These are phyloP conservation scores for Amphipyra berbera DNA, from an alignment of 2,888 invertebrate species.

Conservation along the genomic window DNA sequence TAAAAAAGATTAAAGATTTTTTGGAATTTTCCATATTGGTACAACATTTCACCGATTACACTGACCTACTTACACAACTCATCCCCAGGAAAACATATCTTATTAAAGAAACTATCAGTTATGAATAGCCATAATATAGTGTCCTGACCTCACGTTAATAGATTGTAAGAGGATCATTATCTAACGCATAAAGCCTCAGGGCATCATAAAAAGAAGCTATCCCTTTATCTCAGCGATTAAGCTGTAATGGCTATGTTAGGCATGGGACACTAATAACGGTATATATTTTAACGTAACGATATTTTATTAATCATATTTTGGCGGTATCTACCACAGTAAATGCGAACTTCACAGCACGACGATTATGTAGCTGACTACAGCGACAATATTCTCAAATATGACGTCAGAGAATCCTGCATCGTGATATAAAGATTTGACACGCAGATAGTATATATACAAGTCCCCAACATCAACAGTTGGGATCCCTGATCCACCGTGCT, in stretches of 20 bases:
- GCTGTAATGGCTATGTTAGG: slow-evolving; percentile 50
- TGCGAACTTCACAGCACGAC: too few species aligned
- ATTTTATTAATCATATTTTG: slow-evolving; percentile 12
- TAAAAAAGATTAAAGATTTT: too few species aligned
- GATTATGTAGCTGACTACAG: too few species aligned
- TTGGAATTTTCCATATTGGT: too few species aligned
- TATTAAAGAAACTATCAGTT: slow-evolving; percentile 24
- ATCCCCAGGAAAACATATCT: slow-evolving; percentile 3
- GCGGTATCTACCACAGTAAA: too few species aligned
- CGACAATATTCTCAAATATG: too few species aligned
- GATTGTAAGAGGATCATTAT: slow-evolving; percentile 57
- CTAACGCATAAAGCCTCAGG: slow-evolving; percentile 46
- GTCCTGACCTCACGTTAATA: slow-evolving; percentile 49
- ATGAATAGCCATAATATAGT: slow-evolving; percentile 40
- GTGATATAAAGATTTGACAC: too few species aligned
- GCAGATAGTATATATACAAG: too few species aligned
- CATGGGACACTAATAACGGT: slow-evolving; percentile 38
- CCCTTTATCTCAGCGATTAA: slow-evolving; percentile 60
- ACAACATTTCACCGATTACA: too few species aligned
- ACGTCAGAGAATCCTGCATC: too few species aligned
- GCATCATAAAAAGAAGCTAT: slow-evolving; percentile 60
- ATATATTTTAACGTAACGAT: slow-evolving; percentile 5
- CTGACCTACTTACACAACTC: background rate
- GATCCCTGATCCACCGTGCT: too few species aligned
- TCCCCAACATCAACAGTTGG: too few species aligned